Conservation (phyloP, 2,113 vertebrate genomes). For the Microcebus ravelobensis region DNA sequence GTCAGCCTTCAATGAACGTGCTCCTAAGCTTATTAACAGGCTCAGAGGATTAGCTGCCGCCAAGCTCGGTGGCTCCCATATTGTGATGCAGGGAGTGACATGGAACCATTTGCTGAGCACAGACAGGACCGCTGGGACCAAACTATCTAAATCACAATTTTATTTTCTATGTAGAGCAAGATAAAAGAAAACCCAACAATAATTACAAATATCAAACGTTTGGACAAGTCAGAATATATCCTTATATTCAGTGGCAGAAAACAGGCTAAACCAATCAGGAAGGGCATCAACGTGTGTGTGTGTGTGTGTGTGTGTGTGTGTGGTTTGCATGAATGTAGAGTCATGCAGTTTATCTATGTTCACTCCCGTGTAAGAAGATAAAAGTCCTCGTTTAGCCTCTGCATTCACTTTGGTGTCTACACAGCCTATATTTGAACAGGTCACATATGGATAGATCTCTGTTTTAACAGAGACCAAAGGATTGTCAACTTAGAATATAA, state of each 20-base stretch:
- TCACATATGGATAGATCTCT: background rate
- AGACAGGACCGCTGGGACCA: slow-evolving; percentile 87
- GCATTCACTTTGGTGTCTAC: background rate
- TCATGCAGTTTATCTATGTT: slow-evolving; percentile 29
- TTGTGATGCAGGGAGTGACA: slow-evolving; percentile 92
- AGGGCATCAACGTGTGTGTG: background rate
- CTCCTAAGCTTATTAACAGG: slow-evolving; percentile 92
- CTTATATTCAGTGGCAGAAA: slow-evolving; percentile 60
- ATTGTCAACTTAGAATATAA: slow-evolving; percentile 42
- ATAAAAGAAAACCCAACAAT: slow-evolving; percentile 73
- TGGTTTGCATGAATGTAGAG: background rate
- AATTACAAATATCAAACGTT: slow-evolving; percentile 84
- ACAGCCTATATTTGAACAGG: background rate
- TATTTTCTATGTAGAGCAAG: slow-evolving; percentile 80
- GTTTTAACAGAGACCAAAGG: slow-evolving; percentile 20
- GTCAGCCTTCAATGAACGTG: slow-evolving; percentile 92
- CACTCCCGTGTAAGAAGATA: background rate
- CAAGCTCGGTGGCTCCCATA: slow-evolving; percentile 88
- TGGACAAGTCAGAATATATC: slow-evolving; percentile 78
- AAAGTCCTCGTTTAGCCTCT: background rate
- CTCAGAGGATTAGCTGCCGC: slow-evolving; percentile 93
- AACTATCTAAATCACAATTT: slow-evolving; percentile 88
- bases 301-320: background rate
- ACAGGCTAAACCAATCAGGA: slow-evolving; percentile 11
- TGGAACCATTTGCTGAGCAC: slow-evolving; percentile 87